phyloP scores from a whole-genome alignment of 2,888 invertebrate genomes.

The Tyria jacobaeae region DNA sequence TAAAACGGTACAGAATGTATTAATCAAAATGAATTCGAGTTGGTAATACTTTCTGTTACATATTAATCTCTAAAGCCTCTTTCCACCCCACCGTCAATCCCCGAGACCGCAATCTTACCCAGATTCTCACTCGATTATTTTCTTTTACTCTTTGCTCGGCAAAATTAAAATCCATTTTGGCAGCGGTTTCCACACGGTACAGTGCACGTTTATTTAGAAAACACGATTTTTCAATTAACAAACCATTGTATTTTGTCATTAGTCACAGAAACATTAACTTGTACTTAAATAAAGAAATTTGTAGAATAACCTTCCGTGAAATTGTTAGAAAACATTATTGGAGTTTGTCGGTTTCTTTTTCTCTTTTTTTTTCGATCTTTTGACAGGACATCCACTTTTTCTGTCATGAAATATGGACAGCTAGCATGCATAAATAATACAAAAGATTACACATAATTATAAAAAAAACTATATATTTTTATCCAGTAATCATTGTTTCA shows the following conservation, averaged over 20 bases:
- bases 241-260: constrained; percentile 28
- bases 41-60: constrained; percentile 27
- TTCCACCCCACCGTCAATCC: constrained; percentile 28
- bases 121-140: constrained; percentile 35
- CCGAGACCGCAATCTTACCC: constrained; percentile 25
- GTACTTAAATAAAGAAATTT: not conserved
- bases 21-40: constrained; percentile 29
- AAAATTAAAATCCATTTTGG: constrained; percentile 48
- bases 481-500: not conserved
- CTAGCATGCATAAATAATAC: no score
- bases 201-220: constrained; percentile 45
- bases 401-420: no score
- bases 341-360: not conserved
- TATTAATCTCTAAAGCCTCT: constrained; percentile 32
- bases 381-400: not conserved
- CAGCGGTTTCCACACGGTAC: constrained; percentile 28
- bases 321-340: not conserved
- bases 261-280: constrained; percentile 2
- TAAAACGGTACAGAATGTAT: constrained; percentile 18
- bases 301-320: not conserved
- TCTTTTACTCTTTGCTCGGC: constrained; percentile 29
- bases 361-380: not conserved
- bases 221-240: constrained; percentile 42
- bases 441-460: no score
- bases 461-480: no score